Conservation (phyloP, 2,797 vertebrate species). For the Bufotes viridis region DNA sequence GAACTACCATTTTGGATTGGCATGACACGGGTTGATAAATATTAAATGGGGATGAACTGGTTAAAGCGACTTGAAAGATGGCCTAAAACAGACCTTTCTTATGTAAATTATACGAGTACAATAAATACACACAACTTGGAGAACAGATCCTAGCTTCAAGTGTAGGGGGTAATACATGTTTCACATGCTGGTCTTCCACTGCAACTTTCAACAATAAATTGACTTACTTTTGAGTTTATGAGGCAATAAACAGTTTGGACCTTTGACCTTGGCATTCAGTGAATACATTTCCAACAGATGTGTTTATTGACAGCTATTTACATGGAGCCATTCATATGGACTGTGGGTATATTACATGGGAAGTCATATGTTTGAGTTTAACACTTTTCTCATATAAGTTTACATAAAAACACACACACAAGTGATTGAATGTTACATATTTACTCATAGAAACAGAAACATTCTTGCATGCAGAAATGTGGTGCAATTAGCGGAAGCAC, state of each 20-base stretch:
- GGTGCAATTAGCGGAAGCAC: constrained; percentile 27
- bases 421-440: constrained; percentile 45
- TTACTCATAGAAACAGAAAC: constrained; percentile 37
- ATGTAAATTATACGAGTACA: constrained; percentile 42
- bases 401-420: constrained; percentile 41
- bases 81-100: constrained; percentile 40
- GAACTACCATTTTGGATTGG: not conserved
- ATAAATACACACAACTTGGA: constrained; percentile 52
- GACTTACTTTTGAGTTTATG: constrained; percentile 84
- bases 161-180: constrained; percentile 61
- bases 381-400: constrained; percentile 41
- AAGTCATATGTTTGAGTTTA: constrained; percentile 58
- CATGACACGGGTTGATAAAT: not conserved
- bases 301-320: constrained; percentile 86
- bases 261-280: constrained; percentile 82
- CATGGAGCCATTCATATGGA: constrained; percentile 75
- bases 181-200: constrained; percentile 80
- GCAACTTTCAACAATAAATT: constrained; percentile 83
- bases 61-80: constrained; percentile 20
- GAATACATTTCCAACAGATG: constrained; percentile 82
- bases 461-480: constrained; percentile 25
- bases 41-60: not conserved
- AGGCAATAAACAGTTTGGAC: constrained; percentile 82
- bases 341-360: constrained; percentile 52
- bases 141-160: constrained; percentile 17